phyloP scores from a whole-genome alignment of 2,888 invertebrate genomes.

The Hoplodrina ambigua region DNA sequence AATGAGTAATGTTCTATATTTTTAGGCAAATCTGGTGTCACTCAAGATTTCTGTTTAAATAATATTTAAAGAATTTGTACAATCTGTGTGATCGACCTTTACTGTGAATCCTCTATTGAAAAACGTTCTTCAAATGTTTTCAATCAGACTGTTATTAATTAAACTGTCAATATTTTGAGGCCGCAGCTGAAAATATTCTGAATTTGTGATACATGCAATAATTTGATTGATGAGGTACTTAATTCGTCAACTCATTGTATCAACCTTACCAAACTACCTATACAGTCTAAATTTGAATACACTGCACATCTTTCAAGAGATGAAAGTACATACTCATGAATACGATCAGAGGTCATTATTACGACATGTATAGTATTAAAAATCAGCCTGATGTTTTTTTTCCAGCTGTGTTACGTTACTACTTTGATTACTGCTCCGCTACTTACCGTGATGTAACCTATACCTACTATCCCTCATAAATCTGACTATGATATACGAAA shows the following conservation, averaged over 20 bases:
- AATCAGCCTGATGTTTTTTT: no score
- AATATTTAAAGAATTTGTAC: constrained; percentile 6
- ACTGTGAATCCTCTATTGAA: neutral
- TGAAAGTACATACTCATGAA: no score
- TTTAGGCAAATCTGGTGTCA: constrained; percentile 22
- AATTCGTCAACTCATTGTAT: neutral
- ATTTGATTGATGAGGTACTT: constrained; percentile 24
- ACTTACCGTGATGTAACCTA: no score
- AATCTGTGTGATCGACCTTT: constrained; percentile 15
- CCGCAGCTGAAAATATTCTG: constrained; percentile 19
- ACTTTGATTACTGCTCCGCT: no score
- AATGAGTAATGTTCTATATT: neutral
- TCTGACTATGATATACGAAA: no score
- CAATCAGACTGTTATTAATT: constrained; percentile 22
- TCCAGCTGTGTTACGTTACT: no score
- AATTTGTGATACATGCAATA: constrained; percentile 1
- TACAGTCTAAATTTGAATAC: no score
- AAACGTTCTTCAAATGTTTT: constrained; percentile 14
- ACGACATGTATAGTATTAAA: no score
- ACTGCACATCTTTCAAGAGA: no score
- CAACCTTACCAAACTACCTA: no score
- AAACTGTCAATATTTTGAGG: constrained; percentile 28
- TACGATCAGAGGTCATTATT: no score
- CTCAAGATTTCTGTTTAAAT: constrained; percentile 20
- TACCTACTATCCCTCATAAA: no score